A percentile compares a stretch with the other conserved stretches of the same genome.
These are phyloP conservation scores for Drosophila nebulosa DNA, from an alignment of 1,140 invertebrate species.

Conservation along the genomic window DNA sequence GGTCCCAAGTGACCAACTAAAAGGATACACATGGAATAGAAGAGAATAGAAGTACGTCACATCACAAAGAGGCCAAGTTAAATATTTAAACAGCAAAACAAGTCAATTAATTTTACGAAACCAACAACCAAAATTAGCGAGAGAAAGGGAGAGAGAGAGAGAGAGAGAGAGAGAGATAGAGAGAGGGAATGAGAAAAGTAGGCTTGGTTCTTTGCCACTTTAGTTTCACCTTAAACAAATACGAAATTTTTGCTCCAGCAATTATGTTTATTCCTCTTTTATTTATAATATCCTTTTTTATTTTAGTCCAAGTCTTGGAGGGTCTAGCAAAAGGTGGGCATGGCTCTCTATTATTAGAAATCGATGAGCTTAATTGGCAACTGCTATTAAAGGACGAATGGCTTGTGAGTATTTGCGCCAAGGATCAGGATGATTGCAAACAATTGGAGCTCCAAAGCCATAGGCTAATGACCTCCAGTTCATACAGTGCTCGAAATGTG, in stretches of 20 bases:
- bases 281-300: too few relatives aligned
- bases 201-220: too few relatives aligned
- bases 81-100: constrained; percentile 77
- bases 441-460: neutral
- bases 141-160: neutral
- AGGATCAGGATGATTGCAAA: neutral
- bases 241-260: too few relatives aligned
- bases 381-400: neutral
- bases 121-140: neutral
- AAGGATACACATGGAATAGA: constrained; percentile 46
- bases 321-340: too few relatives aligned
- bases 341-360: too few relatives aligned
- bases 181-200: too few relatives aligned
- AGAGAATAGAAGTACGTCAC: constrained; percentile 7
- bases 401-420: neutral
- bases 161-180: too few relatives aligned
- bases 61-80: constrained; percentile 70
- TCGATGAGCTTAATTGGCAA: neutral
- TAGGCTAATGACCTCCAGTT: neutral
- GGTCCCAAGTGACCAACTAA: constrained; percentile 76
- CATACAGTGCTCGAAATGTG: neutral
- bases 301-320: too few relatives aligned
- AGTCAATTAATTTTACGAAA: constrained; percentile 77
- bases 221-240: too few relatives aligned
- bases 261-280: too few relatives aligned